Evolutionary conservation across 2,113 vertebrate genomes (phyloP).

Genomic region (Gambusia holbrooki): DNA sequence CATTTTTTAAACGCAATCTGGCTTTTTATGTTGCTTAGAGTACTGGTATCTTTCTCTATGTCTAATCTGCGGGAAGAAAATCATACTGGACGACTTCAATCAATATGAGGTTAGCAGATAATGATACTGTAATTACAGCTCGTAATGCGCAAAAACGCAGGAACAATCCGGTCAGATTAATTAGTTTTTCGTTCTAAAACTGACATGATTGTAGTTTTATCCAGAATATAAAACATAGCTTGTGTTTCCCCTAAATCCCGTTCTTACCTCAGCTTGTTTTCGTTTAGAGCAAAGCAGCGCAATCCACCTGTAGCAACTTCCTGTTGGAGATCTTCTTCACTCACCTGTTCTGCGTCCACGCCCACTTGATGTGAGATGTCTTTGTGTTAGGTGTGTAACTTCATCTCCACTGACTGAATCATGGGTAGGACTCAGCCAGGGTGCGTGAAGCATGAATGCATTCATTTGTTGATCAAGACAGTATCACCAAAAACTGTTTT

Average conservation of each 20-base stretch:
- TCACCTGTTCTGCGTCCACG: conserved; percentile 60
- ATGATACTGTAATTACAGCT: neutral
- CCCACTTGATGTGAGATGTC: conserved; percentile 27
- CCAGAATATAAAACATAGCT: neutral
- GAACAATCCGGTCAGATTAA: neutral
- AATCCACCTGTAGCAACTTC: conserved; percentile 20
- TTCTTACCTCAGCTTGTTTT: conserved; percentile 1
- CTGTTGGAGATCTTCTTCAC: conserved; percentile 14
- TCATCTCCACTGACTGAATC: neutral
- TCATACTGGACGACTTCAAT: neutral
- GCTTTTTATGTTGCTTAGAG: no score
- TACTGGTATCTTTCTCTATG: no score
- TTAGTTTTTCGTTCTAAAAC: neutral
- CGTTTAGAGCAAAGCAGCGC: neutral
- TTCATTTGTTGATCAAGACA: neutral
- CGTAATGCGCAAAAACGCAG: neutral
- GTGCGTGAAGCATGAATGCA: neutral
- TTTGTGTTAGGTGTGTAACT: neutral
- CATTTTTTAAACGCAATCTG: no score
- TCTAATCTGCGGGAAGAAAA: neutral
- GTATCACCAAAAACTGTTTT: neutral
- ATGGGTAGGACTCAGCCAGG: neutral
- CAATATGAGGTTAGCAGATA: neutral
- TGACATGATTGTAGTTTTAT: neutral
- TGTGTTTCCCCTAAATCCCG: conserved; percentile 15